These are phyloP conservation scores for Enteromius viviparus DNA, from an alignment of 2,797 vertebrate species.

Conservation along the genomic window DNA sequence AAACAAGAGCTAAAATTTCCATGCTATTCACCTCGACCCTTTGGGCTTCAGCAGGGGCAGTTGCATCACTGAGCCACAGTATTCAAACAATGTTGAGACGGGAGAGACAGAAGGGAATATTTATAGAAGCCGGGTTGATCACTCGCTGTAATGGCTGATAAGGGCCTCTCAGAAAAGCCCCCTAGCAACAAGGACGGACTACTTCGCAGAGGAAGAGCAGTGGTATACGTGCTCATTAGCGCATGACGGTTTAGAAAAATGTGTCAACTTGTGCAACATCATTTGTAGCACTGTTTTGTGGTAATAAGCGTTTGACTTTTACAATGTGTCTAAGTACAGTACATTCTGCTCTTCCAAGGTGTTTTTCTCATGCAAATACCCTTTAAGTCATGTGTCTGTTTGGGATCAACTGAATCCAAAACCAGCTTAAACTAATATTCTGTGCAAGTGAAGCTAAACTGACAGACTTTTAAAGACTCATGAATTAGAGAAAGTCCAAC, in stretches of 20 bases:
- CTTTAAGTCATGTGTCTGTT: neutral
- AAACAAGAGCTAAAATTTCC: neutral
- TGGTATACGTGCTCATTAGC: neutral
- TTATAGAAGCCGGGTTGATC: slow-evolving; percentile 7
- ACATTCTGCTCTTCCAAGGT: neutral
- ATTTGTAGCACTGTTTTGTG: neutral
- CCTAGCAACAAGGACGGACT: slow-evolving; percentile 57
- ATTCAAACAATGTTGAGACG: slow-evolving; percentile 8
- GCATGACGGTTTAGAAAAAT: neutral
- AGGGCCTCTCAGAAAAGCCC: slow-evolving; percentile 42
- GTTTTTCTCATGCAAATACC: neutral
- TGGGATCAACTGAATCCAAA: neutral
- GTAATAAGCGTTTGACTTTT: neutral
- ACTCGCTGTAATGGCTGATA: slow-evolving; percentile 19
- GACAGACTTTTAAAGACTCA: neutral
- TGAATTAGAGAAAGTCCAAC: neutral
- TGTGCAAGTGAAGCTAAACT: neutral
- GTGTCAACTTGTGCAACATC: neutral
- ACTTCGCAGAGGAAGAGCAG: neutral
- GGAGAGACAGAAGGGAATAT: slow-evolving; percentile 2
- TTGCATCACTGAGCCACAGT: slow-evolving; percentile 14
- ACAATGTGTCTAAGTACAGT: neutral
- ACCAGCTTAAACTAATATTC: neutral
- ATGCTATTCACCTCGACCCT: neutral
- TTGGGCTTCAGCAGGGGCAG: neutral